A percentile compares a stretch with the other conserved stretches of the same genome.
Evolutionary conservation across 92 coral and sea anemone genomes (phyloP).

Genomic region (Plumapathes pennacea): DNA sequence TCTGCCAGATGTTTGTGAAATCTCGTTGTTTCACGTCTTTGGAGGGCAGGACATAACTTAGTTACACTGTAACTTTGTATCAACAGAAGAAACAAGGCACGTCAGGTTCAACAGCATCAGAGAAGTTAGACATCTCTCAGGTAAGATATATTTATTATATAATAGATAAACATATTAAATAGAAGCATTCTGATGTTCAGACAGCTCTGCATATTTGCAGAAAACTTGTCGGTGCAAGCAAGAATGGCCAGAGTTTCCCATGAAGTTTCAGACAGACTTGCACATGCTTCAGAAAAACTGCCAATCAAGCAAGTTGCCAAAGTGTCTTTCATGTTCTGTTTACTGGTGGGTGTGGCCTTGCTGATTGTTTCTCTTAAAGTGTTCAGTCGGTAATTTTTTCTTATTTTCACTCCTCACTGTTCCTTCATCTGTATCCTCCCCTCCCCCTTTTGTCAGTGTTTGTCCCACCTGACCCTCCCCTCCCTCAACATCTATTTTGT

Average conservation of each 20-base stretch:
- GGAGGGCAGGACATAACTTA: no score
- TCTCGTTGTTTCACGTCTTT: no score
- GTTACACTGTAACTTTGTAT: neutral
- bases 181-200: neutral
- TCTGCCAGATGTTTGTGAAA: no score
- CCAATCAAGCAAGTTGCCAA: constrained; percentile 54
- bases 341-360: constrained; percentile 86
- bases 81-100: constrained; percentile 27
- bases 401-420: neutral
- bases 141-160: constrained; percentile 18
- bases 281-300: constrained; percentile 37
- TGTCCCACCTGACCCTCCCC: no score
- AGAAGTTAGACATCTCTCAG: constrained; percentile 72
- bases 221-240: constrained; percentile 12
- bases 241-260: constrained; percentile 3
- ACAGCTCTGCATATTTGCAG: neutral
- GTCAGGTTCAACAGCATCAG: constrained; percentile 66
- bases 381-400: neutral
- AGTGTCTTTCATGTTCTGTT: constrained; percentile 80
- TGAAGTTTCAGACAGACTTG: neutral
- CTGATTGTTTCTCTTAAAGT: no score
- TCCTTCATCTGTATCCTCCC: neutral
- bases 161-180: neutral
- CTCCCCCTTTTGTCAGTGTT: neutral
- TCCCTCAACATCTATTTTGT: no score